Evolutionary conservation across 2,113 vertebrate genomes (phyloP).

Genomic region (Bubalus kerabau): DNA sequence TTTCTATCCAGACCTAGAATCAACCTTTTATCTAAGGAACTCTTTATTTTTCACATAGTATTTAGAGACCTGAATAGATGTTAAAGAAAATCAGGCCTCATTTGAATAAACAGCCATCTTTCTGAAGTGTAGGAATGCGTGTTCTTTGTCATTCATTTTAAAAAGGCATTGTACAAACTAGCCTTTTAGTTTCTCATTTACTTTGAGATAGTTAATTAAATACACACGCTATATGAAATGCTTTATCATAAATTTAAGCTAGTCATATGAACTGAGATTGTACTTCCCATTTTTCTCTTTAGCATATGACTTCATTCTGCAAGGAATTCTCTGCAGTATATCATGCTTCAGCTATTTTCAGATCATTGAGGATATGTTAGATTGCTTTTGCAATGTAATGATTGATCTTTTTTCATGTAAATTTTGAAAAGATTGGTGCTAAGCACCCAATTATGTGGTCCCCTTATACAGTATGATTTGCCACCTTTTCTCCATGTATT

Average conservation of each 20-base stretch:
- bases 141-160: not conserved
- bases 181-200: not conserved
- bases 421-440: slow-evolving; percentile 5
- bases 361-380: not conserved
- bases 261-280: not conserved
- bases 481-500: not conserved
- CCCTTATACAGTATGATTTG: not conserved
- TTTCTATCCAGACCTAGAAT: not conserved
- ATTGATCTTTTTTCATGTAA: not conserved
- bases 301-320: not conserved
- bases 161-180: not conserved
- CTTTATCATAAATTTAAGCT: not conserved
- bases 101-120: slow-evolving; percentile 14
- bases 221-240: not conserved
- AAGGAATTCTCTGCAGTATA: not conserved
- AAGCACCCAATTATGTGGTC: not conserved
- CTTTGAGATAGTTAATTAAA: slow-evolving; percentile 20
- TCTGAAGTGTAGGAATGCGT: not conserved
- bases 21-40: not conserved
- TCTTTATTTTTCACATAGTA: not conserved
- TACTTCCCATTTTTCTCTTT: not conserved
- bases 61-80: not conserved
- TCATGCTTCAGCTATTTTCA: slow-evolving; percentile 22
- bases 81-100: not conserved
- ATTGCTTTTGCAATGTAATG: not conserved